Conservation (phyloP, 2,113 vertebrate genomes). For the Elgaria multicarinata region DNA sequence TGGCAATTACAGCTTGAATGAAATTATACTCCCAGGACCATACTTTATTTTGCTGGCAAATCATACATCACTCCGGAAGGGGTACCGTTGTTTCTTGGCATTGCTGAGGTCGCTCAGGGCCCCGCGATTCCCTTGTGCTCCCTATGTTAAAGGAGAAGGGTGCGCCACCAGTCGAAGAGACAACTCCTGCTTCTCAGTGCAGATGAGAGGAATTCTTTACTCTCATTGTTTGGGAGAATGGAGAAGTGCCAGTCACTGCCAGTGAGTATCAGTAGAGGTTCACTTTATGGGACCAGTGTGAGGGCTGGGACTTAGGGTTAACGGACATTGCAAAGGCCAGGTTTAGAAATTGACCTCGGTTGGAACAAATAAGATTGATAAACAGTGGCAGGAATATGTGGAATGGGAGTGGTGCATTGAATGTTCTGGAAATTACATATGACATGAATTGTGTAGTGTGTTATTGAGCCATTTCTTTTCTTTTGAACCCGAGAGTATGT, state of each 20-base stretch:
- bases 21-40: neutral
- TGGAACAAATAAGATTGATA: neutral
- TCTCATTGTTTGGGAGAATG: neutral
- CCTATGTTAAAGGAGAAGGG: neutral
- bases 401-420: neutral
- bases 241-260: neutral
- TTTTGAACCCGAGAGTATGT: too few species aligned
- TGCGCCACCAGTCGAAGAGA: neutral
- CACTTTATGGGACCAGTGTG: neutral
- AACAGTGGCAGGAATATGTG: neutral
- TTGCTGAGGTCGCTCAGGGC: neutral
- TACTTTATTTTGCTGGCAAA: neutral
- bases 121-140: neutral
- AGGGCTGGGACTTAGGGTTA: neutral
- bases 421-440: neutral
- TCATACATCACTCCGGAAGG: neutral
- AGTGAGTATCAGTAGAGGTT: neutral
- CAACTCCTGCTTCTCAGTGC: neutral
- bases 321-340: neutral
- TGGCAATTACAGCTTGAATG: neutral
- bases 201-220: neutral
- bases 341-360: neutral
- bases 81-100: neutral
- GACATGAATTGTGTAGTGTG: too few species aligned
- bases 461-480: too few species aligned